Base-by-base conservation (phyloP, 2,888 invertebrate genomes). In the Drosophila differens region DNA sequence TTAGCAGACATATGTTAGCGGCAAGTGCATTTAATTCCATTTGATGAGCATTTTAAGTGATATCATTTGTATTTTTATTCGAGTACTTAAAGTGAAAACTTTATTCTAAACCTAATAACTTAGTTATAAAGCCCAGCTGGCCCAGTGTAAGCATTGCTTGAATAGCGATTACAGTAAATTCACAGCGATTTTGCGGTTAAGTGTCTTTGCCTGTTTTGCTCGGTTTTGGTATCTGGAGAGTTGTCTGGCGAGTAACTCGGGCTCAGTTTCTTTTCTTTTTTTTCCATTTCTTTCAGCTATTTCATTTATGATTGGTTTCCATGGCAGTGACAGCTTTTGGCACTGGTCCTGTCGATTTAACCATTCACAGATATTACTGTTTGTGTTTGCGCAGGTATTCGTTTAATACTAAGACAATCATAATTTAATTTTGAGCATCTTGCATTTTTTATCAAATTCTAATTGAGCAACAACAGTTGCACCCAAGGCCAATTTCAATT, bases 391-490 rank as follows among this genome's bases (percentile, higher is more conserved):
- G 39, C 32, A 64, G 51, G 39, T 57, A 54, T 39, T 39, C 33
- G n/a, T 59, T 51, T 33, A 37, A 4, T 6, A 14, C 12, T 14
- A 25, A 57, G 67, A n/a, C 41, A 68, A 60, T 39, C 70, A 70
- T 65, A 64, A 73, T 69, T 85, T 69, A 85, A 83, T 75, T 82
- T 71, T 66, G 60, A 58, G 30, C 25, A 33, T 41, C 5, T 57
- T 82, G 71, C 66, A 82, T 81, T 84, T 83, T 83, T 81, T 70
- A 83, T 83, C 51, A 71, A 62, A 55, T 76, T 49, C 61, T 81
- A 79, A 81, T 73, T 77, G 77, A 81, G 77, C 77, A n/a, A n/a
- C 41, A 58, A 25, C 41, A 63, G 52, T 53, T 61, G 63, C 65
- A 55, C 14, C 67, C 51, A 35, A 73, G 77, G 76, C 39, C 74